Evolutionary conservation across 2,888 invertebrate species (phyloP).

Genomic region (Plagodis pulveraria): DNA sequence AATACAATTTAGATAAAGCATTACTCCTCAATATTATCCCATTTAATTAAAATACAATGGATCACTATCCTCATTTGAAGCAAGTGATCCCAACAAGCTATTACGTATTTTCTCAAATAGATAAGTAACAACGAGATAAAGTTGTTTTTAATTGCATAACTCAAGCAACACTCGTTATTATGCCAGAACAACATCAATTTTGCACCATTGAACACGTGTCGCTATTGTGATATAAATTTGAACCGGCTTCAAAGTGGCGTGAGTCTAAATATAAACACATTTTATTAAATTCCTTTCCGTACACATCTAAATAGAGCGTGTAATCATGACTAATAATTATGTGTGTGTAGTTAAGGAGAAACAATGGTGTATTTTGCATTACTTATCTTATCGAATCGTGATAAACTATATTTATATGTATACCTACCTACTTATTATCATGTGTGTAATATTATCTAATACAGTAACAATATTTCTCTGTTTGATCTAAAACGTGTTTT

Average conservation of each 20-base stretch:
- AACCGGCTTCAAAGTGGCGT: conserved; percentile 32
- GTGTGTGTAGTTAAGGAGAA: no score
- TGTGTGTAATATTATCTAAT: no score
- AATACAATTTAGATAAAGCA: no score
- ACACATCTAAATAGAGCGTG: no score
- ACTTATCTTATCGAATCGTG: conserved; percentile 8
- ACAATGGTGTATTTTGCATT: no score
- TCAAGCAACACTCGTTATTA: neutral
- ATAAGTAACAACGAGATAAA: conserved; percentile 36
- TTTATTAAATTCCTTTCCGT: neutral
- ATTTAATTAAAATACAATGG: no score
- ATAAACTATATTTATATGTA: neutral
- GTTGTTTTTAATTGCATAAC: conserved; percentile 37
- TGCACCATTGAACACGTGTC: conserved; percentile 26
- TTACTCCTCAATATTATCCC: no score
- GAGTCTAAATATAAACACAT: conserved; percentile 10
- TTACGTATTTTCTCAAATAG: conserved; percentile 22
- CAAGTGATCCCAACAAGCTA: neutral
- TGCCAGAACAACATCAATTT: conserved; percentile 24
- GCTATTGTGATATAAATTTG: conserved; percentile 3
- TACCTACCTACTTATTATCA: no score
- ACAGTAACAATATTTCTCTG: conserved; percentile 3
- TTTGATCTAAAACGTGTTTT: no score
- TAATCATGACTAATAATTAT: no score
- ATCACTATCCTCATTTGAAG: neutral